Base-by-base conservation (phyloP, 2,797 vertebrate genomes). In the Anguilla pacifica region DNA sequence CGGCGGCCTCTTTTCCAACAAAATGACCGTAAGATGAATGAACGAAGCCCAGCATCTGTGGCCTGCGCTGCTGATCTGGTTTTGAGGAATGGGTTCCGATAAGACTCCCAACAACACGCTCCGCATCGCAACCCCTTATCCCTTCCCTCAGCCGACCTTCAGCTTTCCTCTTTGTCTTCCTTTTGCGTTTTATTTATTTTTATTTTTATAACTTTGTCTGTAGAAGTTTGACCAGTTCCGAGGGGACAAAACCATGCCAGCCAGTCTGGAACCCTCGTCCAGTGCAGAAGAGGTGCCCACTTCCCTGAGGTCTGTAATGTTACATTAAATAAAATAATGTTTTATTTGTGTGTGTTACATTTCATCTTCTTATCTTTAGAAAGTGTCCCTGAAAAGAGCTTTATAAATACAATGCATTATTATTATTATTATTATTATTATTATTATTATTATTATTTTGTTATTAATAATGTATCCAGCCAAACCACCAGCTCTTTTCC, bases 171-270 rank as follows among this genome's bases (percentile, higher is more conserved):
- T 67, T 61, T 79, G 74, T 88, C 81, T 86, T 5, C 89, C 39
- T 92, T 39, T 67, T 6, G 57, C 15, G 3, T 92, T 35, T 55
- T 59, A 9, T 55, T 85, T 53, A 11, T 57, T 9, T 55, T 82
- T n/a, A 0, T 28, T 51, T n/a, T 82, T 10, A 82, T 46, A 28
- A 28, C 59, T 92, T 15, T 88, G 93, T 87, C 90, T n/a, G 9
- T 91, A 99, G 98, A 97, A 97, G 91, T 99, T 98, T 0, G 98
- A 99, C 93, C 97, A 97, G 93, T 98, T 96, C 92, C 98, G 97
- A 92, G 97, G 96, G 51, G 98, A 99, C 91, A 99, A 98, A 94
- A 96, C 97, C 83, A 96, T 98, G 92, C 98, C 98, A 19, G 96
- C 98, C 87, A 99, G 98, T 88, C 96, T 99, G 90, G 98, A 99